Conservation (phyloP, 2,797 vertebrate species). For the Sphenodon punctatus region DNA sequence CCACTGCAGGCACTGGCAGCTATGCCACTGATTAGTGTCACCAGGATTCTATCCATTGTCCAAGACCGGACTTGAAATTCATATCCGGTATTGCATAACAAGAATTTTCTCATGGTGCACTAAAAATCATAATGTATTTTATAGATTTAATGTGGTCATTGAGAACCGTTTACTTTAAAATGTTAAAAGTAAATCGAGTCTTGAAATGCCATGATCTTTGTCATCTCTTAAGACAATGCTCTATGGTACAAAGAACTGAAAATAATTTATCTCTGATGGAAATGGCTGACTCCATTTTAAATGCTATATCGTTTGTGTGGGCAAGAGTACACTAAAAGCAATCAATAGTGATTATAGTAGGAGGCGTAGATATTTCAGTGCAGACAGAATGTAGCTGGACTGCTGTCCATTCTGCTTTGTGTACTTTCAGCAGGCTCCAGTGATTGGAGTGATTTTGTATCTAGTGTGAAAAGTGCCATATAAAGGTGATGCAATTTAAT, state of each 20-base stretch:
- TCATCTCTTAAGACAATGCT: background rate
- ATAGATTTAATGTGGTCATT: background rate
- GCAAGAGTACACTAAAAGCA: background rate
- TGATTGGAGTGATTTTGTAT: too few species aligned
- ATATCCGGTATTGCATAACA: fast-evolving
- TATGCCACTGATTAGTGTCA: too few species aligned
- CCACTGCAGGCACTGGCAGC: too few species aligned
- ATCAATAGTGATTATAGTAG: background rate
- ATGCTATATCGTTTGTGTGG: background rate
- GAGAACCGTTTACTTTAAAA: background rate
- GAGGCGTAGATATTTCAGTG: background rate
- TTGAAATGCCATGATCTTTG: background rate
- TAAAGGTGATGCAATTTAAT: too few species aligned
- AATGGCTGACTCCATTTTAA: background rate
- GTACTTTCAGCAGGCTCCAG: too few species aligned
- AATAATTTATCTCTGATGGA: background rate
- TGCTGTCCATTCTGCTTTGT: too few species aligned
- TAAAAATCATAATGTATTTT: background rate
- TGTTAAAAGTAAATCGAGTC: background rate
- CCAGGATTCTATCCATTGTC: too few species aligned
- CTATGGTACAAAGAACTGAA: background rate
- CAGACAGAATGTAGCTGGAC: background rate
- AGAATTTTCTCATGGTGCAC: background rate
- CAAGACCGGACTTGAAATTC: too few species aligned
- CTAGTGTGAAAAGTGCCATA: too few species aligned